Evolutionary conservation across 2,113 vertebrate genomes (phyloP).

Genomic region (Salvelinus namaycush): DNA sequence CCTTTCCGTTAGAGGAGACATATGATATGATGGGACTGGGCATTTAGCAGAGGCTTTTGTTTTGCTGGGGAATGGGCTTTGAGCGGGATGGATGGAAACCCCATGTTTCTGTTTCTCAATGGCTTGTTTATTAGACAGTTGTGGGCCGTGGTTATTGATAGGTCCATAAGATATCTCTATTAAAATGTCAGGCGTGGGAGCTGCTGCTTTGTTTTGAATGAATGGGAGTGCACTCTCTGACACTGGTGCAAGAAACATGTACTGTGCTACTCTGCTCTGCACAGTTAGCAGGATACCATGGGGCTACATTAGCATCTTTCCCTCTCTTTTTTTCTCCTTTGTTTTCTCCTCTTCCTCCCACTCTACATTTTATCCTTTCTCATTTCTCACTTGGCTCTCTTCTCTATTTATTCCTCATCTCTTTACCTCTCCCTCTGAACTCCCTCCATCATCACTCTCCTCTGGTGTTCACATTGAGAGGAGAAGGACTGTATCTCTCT

Average conservation of each 20-base stretch:
- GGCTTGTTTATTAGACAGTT: background rate
- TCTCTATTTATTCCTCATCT: constrained; percentile 22
- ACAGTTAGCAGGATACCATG: background rate
- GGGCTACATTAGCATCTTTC: background rate
- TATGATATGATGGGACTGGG: background rate
- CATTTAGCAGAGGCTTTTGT: background rate
- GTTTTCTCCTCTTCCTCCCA: background rate
- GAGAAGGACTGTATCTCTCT: constrained; percentile 68
- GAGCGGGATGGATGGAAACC: too few relatives aligned
- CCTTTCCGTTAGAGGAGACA: constrained; percentile 14
- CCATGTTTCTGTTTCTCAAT: background rate
- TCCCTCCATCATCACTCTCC: constrained; percentile 32
- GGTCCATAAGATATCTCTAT: background rate
- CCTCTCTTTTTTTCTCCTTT: background rate
- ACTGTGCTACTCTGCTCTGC: background rate
- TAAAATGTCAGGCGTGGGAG: constrained; percentile 7
- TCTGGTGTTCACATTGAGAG: constrained; percentile 32
- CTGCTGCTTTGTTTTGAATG: background rate
- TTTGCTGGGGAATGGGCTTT: background rate
- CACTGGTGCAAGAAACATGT: background rate
- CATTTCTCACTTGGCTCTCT: background rate
- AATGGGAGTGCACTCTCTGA: background rate
- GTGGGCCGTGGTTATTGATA: background rate
- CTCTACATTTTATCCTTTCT: background rate
- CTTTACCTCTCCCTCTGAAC: background rate